phyloP scores from a whole-genome alignment of 2,888 invertebrate species.

The Poecilobothrus nobilitatus region DNA sequence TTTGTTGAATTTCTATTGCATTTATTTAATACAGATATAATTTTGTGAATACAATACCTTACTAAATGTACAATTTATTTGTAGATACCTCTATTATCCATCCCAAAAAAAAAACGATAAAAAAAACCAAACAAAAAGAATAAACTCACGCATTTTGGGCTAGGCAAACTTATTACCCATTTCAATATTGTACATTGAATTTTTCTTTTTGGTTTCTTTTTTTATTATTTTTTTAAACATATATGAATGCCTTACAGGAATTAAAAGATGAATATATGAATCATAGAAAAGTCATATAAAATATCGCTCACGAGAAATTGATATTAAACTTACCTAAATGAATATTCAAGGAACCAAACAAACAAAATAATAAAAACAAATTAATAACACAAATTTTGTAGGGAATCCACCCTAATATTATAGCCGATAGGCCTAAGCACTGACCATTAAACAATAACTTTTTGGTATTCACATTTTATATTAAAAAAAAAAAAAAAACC shows the following conservation, averaged over 20 bases:
- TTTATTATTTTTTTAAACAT: too few relatives aligned
- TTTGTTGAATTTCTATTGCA: too few relatives aligned
- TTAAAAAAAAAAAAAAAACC: too few relatives aligned
- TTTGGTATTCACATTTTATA: not conserved
- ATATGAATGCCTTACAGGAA: conserved; percentile 3
- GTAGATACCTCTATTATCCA: too few relatives aligned
- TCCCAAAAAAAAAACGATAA: not conserved
- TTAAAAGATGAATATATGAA: not conserved
- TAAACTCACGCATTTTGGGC: not conserved
- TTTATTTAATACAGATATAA: not conserved
- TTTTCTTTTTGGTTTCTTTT: too few relatives aligned
- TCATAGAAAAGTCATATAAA: too few relatives aligned
- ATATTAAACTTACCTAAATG: not conserved
- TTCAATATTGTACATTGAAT: not conserved
- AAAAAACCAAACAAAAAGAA: not conserved
- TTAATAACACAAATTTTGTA: not conserved
- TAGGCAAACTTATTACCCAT: not conserved
- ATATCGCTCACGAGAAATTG: not conserved
- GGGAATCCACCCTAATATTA: conserved; percentile 7
- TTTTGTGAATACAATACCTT: not conserved
- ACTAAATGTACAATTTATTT: not conserved
- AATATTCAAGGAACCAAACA: too few relatives aligned
- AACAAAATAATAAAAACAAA: not conserved
- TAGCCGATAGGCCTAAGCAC: conserved; percentile 9
- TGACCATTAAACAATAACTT: not conserved